Conservation (phyloP, 1,140 invertebrate genomes). For the Subanguina moxae region DNA sequence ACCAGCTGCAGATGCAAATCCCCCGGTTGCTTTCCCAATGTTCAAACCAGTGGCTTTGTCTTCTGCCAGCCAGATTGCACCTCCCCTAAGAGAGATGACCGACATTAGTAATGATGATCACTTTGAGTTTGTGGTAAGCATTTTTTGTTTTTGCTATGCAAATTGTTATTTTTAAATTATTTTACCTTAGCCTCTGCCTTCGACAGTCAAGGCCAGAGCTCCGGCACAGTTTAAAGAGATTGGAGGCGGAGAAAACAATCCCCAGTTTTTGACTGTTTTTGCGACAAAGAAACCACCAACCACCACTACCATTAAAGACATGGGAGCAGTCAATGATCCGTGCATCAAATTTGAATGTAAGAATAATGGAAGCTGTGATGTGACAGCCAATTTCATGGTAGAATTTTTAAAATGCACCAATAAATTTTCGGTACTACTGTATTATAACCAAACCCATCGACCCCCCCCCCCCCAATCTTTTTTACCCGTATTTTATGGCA, state of each 20-base stretch:
- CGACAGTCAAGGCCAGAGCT: background rate
- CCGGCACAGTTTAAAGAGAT: background rate
- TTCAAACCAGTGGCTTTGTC: background rate
- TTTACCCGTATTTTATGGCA: background rate
- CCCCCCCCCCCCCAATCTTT: too few species aligned
- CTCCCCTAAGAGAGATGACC: background rate
- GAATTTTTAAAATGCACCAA: background rate
- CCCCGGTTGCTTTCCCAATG: background rate
- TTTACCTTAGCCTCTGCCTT: background rate
- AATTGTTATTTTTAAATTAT: too few species aligned
- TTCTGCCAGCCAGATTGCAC: background rate
- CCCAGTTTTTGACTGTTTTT: too few species aligned
- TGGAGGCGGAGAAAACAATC: too few species aligned
- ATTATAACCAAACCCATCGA: too few species aligned
- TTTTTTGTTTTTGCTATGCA: too few species aligned
- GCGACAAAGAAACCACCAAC: background rate
- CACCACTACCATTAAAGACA: background rate
- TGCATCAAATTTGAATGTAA: background rate
- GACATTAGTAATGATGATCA: background rate
- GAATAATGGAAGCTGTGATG: slow-evolving; percentile 6
- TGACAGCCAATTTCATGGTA: background rate
- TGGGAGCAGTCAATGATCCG: background rate
- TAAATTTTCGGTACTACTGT: background rate
- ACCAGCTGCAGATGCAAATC: background rate
- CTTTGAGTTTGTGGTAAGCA: slow-evolving; percentile 1